Evolutionary conservation across 2,113 vertebrate species (phyloP).

Genomic region (Corydoras sp.): DNA sequence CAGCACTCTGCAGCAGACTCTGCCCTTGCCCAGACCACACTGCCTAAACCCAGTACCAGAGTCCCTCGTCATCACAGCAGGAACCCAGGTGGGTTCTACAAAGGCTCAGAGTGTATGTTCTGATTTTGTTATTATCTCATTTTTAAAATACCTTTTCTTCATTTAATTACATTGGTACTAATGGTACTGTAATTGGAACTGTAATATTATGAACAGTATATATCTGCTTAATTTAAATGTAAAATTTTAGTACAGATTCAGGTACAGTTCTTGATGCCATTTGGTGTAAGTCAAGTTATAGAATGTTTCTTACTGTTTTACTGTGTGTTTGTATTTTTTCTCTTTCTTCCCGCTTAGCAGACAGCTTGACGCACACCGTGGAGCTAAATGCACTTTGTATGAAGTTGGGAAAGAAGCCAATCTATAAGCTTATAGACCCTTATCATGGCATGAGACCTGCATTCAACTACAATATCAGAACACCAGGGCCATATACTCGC

Average conservation of each 20-base stretch:
- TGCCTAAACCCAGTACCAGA: constrained; percentile 80
- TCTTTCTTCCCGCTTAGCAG: constrained; percentile 56
- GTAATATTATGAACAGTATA: too few relatives aligned
- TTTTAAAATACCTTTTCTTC: background rate
- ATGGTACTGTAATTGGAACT: background rate
- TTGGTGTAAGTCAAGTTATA: too few relatives aligned
- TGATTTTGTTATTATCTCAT: background rate
- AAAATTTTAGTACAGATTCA: too few relatives aligned
- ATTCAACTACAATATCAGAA: constrained; percentile 85
- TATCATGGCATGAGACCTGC: constrained; percentile 90
- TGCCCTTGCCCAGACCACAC: constrained; percentile 81
- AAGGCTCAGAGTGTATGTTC: constrained; percentile 37
- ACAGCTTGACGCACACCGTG: constrained; percentile 87
- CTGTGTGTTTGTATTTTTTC: background rate
- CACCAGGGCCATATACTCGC: constrained; percentile 83
- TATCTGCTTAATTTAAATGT: too few relatives aligned
- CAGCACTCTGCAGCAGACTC: constrained; percentile 85
- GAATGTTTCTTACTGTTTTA: too few relatives aligned
- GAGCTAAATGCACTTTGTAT: constrained; percentile 93
- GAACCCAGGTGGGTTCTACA: constrained; percentile 71
- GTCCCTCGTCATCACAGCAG: constrained; percentile 80
- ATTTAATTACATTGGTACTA: background rate
- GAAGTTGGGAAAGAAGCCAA: constrained; percentile 92
- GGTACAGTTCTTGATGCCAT: too few relatives aligned
- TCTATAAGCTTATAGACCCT: constrained; percentile 91